A percentile compares a stretch with the other conserved stretches of the same genome.
These are phyloP conservation scores for Eriosoma lanigerum DNA, from an alignment of 1,140 invertebrate species.

Conservation along the genomic window DNA sequence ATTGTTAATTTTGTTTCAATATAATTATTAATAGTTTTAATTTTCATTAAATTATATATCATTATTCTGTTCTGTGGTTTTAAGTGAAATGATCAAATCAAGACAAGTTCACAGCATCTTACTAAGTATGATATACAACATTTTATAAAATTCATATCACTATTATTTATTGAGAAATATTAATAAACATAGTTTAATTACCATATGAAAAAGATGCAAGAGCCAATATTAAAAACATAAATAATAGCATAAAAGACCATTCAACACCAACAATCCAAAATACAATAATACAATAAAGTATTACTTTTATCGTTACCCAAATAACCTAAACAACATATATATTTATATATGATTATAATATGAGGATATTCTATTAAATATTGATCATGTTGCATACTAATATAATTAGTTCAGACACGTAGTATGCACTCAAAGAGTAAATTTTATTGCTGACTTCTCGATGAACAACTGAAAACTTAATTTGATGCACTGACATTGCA, in stretches of 20 bases:
- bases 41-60: no score
- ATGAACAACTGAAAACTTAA: slow-evolving; percentile 67
- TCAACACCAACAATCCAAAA: slow-evolving; percentile 35
- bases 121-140: no score
- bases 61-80: no score
- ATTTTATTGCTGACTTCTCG: slow-evolving; percentile 68
- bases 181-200: background rate
- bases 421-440: slow-evolving; percentile 68
- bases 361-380: no score
- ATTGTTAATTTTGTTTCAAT: no score
- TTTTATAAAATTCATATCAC: background rate
- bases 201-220: slow-evolving; percentile 25
- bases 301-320: slow-evolving; percentile 7
- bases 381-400: slow-evolving; percentile 62
- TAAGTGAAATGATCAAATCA: no score
- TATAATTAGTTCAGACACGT: slow-evolving; percentile 69
- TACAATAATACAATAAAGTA: background rate
- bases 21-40: no score
- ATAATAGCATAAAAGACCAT: slow-evolving; percentile 13
- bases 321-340: background rate
- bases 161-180: background rate
- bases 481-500: slow-evolving; percentile 69
- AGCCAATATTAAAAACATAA: background rate
- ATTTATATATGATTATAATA: no score
- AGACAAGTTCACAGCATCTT: no score